These are phyloP conservation scores for Xylota sylvarum DNA, from an alignment of 2,888 invertebrate species.

Conservation along the genomic window DNA sequence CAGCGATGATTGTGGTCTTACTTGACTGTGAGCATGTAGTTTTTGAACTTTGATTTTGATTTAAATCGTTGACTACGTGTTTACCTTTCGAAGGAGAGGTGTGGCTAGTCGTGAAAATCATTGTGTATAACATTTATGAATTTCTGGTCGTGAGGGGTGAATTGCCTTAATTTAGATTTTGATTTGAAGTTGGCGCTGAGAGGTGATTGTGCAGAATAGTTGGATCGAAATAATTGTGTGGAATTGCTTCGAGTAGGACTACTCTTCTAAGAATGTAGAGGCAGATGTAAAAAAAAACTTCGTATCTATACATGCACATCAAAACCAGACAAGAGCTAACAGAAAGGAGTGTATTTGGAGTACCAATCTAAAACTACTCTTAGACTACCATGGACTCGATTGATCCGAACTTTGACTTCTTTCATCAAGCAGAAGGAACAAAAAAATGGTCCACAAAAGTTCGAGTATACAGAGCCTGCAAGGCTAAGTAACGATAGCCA, in stretches of 20 bases:
- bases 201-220: not conserved
- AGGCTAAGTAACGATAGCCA: no score
- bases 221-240: no score
- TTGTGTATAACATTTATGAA: conserved; percentile 29
- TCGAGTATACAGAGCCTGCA: no score
- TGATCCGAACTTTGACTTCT: no score
- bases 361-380: no score
- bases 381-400: no score
- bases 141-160: not conserved
- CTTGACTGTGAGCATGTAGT: conserved; percentile 10
- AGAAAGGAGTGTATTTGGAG: no score
- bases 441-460: no score
- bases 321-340: no score
- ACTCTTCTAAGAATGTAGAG: not conserved
- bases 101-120: conserved; percentile 58
- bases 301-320: no score
- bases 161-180: conserved; percentile 6
- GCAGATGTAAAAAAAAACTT: no score
- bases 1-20: conserved; percentile 28
- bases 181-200: not conserved
- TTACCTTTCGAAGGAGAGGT: conserved; percentile 32
- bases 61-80: conserved; percentile 34
- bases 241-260: not conserved
- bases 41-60: conserved; percentile 57
- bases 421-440: no score